A percentile compares a stretch with the other conserved stretches of the same genome.
phyloP scores from a whole-genome alignment of 92 coral and sea anemone species.

The Palythoa grandis region DNA sequence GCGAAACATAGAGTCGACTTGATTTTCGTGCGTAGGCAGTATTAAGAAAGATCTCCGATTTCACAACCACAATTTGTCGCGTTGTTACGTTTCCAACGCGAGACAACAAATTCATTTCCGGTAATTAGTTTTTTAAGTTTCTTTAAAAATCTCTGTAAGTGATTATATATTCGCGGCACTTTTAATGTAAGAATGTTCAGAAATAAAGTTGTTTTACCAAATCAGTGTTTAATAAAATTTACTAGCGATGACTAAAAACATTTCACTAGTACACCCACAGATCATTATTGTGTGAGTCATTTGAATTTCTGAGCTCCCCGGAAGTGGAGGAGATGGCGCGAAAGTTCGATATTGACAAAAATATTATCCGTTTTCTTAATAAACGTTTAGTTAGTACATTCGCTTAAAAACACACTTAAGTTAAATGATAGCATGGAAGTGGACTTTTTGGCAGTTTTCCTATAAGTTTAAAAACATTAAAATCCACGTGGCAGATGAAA shows the following conservation, averaged over 20 bases:
- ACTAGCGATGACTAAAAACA: background rate
- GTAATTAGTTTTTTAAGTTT: conserved; percentile 6
- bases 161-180: background rate
- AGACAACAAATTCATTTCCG: conserved; percentile 31
- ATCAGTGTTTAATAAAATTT: background rate
- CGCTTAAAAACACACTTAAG: background rate
- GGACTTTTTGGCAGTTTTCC: conserved; percentile 40
- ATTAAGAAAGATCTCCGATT: background rate
- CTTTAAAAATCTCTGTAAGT: background rate
- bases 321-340: conserved; percentile 47
- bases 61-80: conserved; percentile 31
- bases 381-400: background rate
- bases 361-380: background rate
- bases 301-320: conserved; percentile 25
- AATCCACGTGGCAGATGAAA: conserved; percentile 84
- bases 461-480: conserved; percentile 67
- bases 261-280: conserved; percentile 22
- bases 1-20: background rate
- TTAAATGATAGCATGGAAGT: background rate
- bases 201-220: background rate
- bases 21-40: conserved; percentile 36
- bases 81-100: conserved; percentile 43
- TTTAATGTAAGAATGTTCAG: background rate
- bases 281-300: background rate
- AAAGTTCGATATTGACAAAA: conserved; percentile 31